Percentiles rank a stretch among this genome's conserved stretches.
Conservation (phyloP, 53 echinoderm and acorn worm species). For the Arbacia lixula region DNA sequence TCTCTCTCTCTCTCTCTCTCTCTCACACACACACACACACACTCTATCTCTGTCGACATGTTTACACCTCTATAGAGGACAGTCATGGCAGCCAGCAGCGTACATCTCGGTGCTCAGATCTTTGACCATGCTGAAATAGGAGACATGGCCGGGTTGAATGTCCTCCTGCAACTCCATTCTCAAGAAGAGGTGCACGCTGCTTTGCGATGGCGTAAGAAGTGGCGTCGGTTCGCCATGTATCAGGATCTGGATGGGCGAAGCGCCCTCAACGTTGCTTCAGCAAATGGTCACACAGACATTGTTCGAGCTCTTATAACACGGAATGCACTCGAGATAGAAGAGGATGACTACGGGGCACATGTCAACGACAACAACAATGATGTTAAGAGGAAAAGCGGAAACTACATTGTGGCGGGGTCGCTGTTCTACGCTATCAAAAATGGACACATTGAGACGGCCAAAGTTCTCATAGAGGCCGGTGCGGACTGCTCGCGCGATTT, state of each 20-base stretch:
- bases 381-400: background rate
- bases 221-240: background rate
- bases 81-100: conserved; percentile 4
- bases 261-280: conserved; percentile 42
- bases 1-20: background rate
- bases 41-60: background rate
- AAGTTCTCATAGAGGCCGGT: background rate
- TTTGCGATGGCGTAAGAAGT: conserved; percentile 32
- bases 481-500: conserved; percentile 13
- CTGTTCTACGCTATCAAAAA: conserved; percentile 40
- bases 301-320: background rate
- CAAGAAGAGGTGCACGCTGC: conserved; percentile 20
- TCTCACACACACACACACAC: background rate
- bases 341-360: background rate
- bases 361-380: no score
- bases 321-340: conserved; percentile 16
- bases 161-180: background rate
- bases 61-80: background rate
- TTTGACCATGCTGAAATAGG: conserved; percentile 23
- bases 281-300: conserved; percentile 26
- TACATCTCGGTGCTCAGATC: background rate
- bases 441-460: conserved; percentile 16
- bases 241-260: conserved; percentile 27
- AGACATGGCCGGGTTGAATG: background rate
- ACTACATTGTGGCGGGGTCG: background rate